Base-by-base conservation (phyloP, 1,140 invertebrate species). In the Bombyx mandarina region DNA sequence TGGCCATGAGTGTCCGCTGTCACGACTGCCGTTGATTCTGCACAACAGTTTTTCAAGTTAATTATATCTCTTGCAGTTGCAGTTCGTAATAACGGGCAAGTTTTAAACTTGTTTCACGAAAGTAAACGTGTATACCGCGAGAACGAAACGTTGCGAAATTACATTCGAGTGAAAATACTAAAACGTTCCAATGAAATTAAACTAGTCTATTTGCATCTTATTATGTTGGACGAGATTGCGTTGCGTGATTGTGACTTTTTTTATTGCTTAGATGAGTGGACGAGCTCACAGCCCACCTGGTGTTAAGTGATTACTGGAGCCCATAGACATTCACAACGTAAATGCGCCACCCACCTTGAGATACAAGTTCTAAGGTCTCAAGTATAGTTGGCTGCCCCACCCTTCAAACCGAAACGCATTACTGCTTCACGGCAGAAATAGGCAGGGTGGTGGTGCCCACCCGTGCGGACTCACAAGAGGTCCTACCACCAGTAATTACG, bases 1-100 rank as follows among this genome's bases (percentile, higher is more conserved):
- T 75, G 82, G 74, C 80, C 80, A 78, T 85, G 82, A 85, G 80
- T 85, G 77, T 79, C 71, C 66, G 64, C 63, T 69, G 77, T 83
- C 79, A 83, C 82, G 80, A 82, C 65, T 61, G 70, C 45, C 12
- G 57, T 63, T 35, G 26, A 35, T 35, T 35, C 63, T 72, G 74
- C 69, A 76, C 74, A 60, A 63, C 57, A 63, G 57, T 52, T 63
- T 67, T 65, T 51, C 12, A 51, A 45, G 7, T 51, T 60, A 57
- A 61, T 60, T 63, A 63, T 65, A 57, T 52, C 58, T 52, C 58
- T 57, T 6, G 45, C 44, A 18, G 50, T 35, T 44, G 54, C 45
- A 52, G 49, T 52, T 54, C 26, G 54, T 43, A 18, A 26, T 18
- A 8, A 52, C 52, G 46, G 42, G 42, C 50, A 52, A 45, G 8